Evolutionary conservation across 2,113 vertebrate species (phyloP), one percentile per base, ranked within the genome.

Genomic region (Crypturellus undulatus): DNA sequence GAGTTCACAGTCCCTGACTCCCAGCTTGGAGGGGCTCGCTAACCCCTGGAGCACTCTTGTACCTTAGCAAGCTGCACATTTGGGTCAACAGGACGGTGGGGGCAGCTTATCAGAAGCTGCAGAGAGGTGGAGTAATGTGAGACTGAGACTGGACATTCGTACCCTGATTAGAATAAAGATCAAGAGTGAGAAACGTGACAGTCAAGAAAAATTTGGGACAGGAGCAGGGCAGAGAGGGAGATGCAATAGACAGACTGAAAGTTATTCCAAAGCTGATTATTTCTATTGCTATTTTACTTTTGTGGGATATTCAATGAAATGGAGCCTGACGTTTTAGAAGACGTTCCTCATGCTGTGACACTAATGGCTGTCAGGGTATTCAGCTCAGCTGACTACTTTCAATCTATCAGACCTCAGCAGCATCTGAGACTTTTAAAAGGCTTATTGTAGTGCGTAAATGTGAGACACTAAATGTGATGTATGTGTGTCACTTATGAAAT

Each of bases 381-480:
- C 72, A 93, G 85, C 84, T 88, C 72, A 93, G 85, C 84, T 88
- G 77, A 94, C 89, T 92, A 32, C 70, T 95, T 63, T 79, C 80
- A 83, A 12, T 92, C 86, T 85, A 77, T 94, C 70, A 94, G 94
- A 79, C 45, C 81, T 87, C 73, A 4, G 2, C 6, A 72, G 79
- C 56, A 76, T 67, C 72, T 43, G 67, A 86, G 52, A 77, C 72
- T 65, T 68, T 93, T 82, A 80, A 93, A 91, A 95, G 77, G 49
- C 43, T 52, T 0, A 0, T 32, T 43, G 13, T 59, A 40, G 32
- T 67, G 51, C 47, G 42, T 32, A 84, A 86, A 62, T 45, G 70
- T 40, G 62, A 72, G 58, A 49, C 52, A 24, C n/a, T 47, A 51
- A 43, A 16, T 34, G 79, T 80, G 89, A 54, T 12, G 28, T 70